phyloP scores from a whole-genome alignment of 1,140 invertebrate genomes.

The Pomacea maculata region DNA sequence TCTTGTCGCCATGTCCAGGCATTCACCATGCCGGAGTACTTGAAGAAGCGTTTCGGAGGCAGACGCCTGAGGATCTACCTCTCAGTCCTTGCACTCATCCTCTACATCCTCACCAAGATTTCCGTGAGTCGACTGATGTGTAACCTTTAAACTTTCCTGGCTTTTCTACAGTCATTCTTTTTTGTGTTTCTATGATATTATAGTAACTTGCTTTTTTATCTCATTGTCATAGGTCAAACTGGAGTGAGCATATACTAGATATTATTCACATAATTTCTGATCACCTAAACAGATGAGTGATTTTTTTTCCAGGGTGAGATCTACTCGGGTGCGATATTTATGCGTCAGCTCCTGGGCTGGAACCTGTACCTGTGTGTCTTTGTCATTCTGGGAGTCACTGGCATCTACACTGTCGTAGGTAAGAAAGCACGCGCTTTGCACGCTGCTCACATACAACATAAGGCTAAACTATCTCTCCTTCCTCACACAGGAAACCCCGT shows the following conservation, averaged over 20 bases:
- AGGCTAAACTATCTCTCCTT: too few species aligned
- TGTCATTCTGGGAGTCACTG: slow-evolving; percentile 54
- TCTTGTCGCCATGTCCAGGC: slow-evolving; percentile 51
- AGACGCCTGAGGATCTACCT: slow-evolving; percentile 69
- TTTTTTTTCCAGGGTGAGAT: slow-evolving; percentile 65
- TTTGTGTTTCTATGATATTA: not conserved
- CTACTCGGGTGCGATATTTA: slow-evolving; percentile 70
- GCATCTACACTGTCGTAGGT: slow-evolving; percentile 58
- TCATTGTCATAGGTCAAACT: not conserved
- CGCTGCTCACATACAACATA: too few species aligned
- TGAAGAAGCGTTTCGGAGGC: slow-evolving; percentile 71
- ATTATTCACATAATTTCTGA: not conserved
- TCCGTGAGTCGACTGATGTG: slow-evolving; percentile 63
- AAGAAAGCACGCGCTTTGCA: not conserved
- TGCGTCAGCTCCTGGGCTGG: slow-evolving; percentile 66
- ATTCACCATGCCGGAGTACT: slow-evolving; percentile 72
- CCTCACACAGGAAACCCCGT: too few species aligned
- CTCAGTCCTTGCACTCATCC: slow-evolving; percentile 68
- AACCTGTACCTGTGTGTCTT: slow-evolving; percentile 64
- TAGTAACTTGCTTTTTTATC: not conserved
- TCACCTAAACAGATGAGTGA: not conserved
- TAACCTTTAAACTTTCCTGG: too few species aligned
- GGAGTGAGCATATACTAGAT: not conserved
- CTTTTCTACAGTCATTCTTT: not conserved
- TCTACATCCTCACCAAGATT: slow-evolving; percentile 72